phyloP scores from a whole-genome alignment of 2,113 vertebrate species.

The Phoxinus phoxinus region DNA sequence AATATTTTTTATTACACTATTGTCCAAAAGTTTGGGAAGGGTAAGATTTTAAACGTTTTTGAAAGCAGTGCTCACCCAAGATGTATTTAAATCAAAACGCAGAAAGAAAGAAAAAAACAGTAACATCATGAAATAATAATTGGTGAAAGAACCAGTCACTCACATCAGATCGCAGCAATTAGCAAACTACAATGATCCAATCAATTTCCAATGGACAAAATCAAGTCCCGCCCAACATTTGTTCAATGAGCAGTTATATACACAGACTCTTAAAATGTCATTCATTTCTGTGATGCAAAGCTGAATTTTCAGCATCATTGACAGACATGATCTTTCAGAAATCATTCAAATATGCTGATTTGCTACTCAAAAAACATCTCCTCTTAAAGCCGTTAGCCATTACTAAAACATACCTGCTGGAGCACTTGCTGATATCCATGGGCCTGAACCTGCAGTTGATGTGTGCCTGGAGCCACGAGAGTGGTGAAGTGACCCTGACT shows the following conservation, averaged over 20 bases:
- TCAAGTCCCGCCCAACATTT: too few species aligned
- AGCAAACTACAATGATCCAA: too few species aligned
- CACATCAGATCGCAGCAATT: too few species aligned
- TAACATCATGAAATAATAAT: neutral
- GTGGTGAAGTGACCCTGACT: constrained; percentile 91
- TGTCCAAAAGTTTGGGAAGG: neutral
- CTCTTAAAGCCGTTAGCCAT: neutral
- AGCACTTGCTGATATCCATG: constrained; percentile 90
- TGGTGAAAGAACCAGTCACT: too few species aligned
- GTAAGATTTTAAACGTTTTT: neutral
- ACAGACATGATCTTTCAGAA: too few species aligned
- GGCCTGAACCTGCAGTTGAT: constrained; percentile 85
- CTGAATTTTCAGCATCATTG: too few species aligned
- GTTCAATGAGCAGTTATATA: too few species aligned
- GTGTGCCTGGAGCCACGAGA: constrained; percentile 86
- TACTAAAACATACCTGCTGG: constrained; percentile 75
- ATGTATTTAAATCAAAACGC: neutral
- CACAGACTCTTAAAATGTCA: too few species aligned
- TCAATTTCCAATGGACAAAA: too few species aligned
- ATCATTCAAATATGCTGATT: too few species aligned
- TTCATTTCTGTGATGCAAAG: too few species aligned
- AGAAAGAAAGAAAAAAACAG: neutral
- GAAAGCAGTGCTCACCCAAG: neutral
- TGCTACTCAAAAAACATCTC: too few species aligned
- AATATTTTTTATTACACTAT: neutral